Evolutionary conservation across 2,797 vertebrate species (phyloP), one percentile per base, ranked within the genome.

Genomic region (Bovichtus diacanthus): DNA sequence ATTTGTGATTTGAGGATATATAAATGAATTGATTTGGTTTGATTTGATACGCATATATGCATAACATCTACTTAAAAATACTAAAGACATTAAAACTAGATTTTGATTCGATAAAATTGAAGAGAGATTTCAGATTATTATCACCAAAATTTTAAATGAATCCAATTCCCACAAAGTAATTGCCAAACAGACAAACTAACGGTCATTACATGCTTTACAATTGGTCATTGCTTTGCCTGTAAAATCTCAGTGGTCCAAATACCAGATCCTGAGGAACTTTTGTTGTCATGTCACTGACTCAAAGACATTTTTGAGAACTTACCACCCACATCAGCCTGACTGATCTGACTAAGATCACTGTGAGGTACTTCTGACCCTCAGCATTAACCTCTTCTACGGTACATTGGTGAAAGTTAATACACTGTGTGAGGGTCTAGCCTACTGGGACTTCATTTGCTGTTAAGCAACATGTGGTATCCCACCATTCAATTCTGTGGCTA

Each of bases 381-480:
- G 80, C 64, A 76, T 76, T 82, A 78, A 86, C 76, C 51, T 82
- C 70, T 67, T 88, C 70, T 75, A 15, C n/a, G 6, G 49, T 53
- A 70, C 12, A 74, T 46, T 69, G 76, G 55, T 83, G 44, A 59
- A 73, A 67, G 70, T 72, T 77, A 75, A 69, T 63, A 21, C 36
- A 1, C 47, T 62, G 43, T 36, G 59, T 76, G 63, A 44, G 69
- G 47, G 39, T 51, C 18, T 36, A 27, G 72, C 43, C 59, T 47
- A 70, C 70, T 64, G 64, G 18, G 69, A 74, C 71, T 66, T 61
- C 71, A 63, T 67, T 65, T 79, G 56, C 70, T 80, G 80, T 83
- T 81, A 73, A 80, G 61, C 70, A 78, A 76, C 78, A 85, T 76
- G 85, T 70, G 78, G 81, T 74, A 70, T 78, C 67, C 69, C 64